A percentile compares a stretch with the other conserved stretches of the same genome.
phyloP scores from a whole-genome alignment of 2,888 invertebrate species.

The Lamproptera curius region DNA sequence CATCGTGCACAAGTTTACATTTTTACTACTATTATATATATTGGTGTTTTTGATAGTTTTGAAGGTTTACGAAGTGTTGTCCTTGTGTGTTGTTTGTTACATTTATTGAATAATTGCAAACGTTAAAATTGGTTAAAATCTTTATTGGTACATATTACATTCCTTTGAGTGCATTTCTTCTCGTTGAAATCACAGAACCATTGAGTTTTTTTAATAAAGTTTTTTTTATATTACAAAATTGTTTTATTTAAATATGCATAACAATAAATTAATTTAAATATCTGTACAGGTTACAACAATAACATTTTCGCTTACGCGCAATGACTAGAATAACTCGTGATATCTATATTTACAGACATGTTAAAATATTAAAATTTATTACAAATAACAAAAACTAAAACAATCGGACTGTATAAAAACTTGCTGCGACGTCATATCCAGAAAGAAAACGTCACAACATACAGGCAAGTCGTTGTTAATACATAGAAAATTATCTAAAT shows the following conservation, averaged over 20 bases:
- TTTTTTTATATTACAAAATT: slow-evolving; percentile 51
- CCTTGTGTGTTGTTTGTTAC: slow-evolving; percentile 26
- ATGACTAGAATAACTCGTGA: slow-evolving; percentile 67
- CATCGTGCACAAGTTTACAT: slow-evolving; percentile 7
- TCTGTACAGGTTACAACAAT: slow-evolving; percentile 45
- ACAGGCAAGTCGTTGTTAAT: slow-evolving; percentile 6
- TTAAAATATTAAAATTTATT: not conserved
- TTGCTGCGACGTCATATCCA: slow-evolving; percentile 1
- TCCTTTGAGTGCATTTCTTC: slow-evolving; percentile 53
- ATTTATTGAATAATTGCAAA: slow-evolving; percentile 40
- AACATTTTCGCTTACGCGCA: slow-evolving; percentile 43
- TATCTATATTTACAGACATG: slow-evolving; percentile 22
- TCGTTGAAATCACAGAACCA: slow-evolving; percentile 42
- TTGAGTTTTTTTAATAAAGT: slow-evolving; percentile 51
- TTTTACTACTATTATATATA: not conserved
- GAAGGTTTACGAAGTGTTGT: not conserved
- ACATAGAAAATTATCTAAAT: slow-evolving; percentile 4
- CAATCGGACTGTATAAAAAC: not conserved
- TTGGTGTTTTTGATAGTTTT: not conserved
- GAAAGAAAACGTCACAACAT: slow-evolving; percentile 16
- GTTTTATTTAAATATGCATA: slow-evolving; percentile 40
- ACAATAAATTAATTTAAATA: slow-evolving; percentile 33
- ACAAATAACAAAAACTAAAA: slow-evolving; percentile 7
- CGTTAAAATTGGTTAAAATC: slow-evolving; percentile 50
- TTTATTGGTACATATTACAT: slow-evolving; percentile 64